Evolutionary conservation across 2,113 vertebrate species (phyloP), one percentile per base, ranked within the genome.

Genomic region (Hucho hucho): DNA sequence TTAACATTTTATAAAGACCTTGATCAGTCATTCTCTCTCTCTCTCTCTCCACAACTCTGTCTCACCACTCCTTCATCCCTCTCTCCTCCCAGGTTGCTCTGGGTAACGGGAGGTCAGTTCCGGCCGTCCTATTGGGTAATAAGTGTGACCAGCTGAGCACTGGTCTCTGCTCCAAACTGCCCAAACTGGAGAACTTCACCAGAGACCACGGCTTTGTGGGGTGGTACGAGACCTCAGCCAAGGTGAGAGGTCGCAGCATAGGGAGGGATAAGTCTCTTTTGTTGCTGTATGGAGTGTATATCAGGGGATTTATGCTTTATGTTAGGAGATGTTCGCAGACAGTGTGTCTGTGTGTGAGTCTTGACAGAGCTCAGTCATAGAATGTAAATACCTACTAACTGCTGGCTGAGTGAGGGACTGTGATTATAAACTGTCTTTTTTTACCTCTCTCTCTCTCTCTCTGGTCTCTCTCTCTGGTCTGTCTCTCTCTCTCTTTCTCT

Each of bases 141-240:
- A 95, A 95, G 79, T 91, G 91, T 69, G 94, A 95, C 88, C 93
- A 94, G 69, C 80, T 83, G 14, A 77, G 61, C 1, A 81, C 88
- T 0, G 92, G 93, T n/a, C 76, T 93, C 65, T 91, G 93, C 72
- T 88, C 92, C 59, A 92, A 90, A 61, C 76, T 92, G 11, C 92
- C 92, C 79, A 93, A 92, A 80, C 78, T 95, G 81, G 92, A 95
- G 61, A 86, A 75, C 20, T 93, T 94, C 70, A 90, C 91, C 53
- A 81, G 69, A 37, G 90, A 95, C 20, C 86, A 93, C 5, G 93
- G 93, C 2, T 95, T 95, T 22, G 83, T 92, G 2, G 88, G 89
- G 75, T 95, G 92, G 86, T 94, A 86, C 20, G 90, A 94, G 84
- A 95, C 94, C 6, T 95, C 94, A 0, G 94, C 94, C 11, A 95